A percentile compares a stretch with the other conserved stretches of the same genome.
Conservation (phyloP, 2,797 vertebrate genomes). For the Esox lucius region DNA sequence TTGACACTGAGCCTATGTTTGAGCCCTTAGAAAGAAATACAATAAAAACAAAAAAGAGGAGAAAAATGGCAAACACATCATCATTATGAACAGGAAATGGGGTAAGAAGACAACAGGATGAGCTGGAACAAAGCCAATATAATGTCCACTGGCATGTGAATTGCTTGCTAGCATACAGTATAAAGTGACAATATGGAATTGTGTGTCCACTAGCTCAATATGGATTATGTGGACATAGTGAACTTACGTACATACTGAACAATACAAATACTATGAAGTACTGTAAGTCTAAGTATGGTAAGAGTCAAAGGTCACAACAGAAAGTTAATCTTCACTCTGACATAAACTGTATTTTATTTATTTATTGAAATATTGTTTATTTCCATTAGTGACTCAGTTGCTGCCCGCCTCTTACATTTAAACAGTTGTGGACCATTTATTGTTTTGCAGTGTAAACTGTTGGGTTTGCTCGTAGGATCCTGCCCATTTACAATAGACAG, state of each 20-base stretch:
- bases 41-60: slow-evolving; percentile 46
- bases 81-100: slow-evolving; percentile 49
- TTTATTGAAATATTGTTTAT: no score
- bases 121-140: slow-evolving; percentile 47
- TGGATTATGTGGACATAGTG: neutral
- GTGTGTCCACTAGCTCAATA: neutral
- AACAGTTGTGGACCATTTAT: no score
- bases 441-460: no score
- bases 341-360: no score
- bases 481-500: no score
- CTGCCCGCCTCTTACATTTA: no score
- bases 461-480: neutral
- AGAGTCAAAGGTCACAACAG: no score
- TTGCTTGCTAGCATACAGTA: neutral
- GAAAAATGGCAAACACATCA: slow-evolving; percentile 30
- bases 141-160: slow-evolving; percentile 8
- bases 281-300: no score
- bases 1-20: slow-evolving; percentile 56
- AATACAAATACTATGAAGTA: no score
- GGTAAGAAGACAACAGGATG: slow-evolving; percentile 30
- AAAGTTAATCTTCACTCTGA: no score
- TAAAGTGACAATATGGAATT: neutral
- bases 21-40: slow-evolving; percentile 40
- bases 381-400: no score
- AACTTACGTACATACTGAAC: no score